phyloP scores from a whole-genome alignment of 2,888 invertebrate genomes.

The Lordiphosa andalusiaca region DNA sequence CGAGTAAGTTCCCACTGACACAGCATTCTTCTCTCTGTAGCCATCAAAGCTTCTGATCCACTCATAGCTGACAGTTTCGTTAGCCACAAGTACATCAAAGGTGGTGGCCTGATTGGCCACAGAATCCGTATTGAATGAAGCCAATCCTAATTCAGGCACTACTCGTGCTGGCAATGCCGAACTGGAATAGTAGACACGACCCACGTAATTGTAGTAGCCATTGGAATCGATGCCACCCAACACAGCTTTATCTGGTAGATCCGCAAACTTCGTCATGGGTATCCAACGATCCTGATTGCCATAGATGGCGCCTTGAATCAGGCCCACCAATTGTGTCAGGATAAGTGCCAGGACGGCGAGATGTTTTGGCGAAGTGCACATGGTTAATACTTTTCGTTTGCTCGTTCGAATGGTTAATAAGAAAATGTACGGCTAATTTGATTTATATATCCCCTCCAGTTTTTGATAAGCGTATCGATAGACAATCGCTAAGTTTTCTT shows the following conservation, averaged over 20 bases:
- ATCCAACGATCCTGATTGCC: conserved; percentile 40
- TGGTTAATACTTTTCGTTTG: conserved; percentile 19
- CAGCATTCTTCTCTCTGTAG: conserved; percentile 28
- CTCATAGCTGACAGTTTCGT: conserved; percentile 29
- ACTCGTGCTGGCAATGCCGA: conserved; percentile 43
- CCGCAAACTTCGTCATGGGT: neutral
- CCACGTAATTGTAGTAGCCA: conserved; percentile 51
- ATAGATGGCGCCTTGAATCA: conserved; percentile 35
- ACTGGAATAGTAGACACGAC: conserved; percentile 20
- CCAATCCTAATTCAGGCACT: conserved; percentile 33
- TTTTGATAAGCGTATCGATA: neutral
- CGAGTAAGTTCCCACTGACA: conserved; percentile 39
- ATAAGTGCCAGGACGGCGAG: conserved; percentile 21
- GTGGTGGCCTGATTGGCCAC: neutral
- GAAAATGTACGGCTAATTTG: neutral
- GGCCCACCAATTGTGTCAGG: conserved; percentile 31
- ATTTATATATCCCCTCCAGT: conserved; percentile 9
- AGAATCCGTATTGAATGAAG: conserved; percentile 31
- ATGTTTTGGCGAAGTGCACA: conserved; percentile 27
- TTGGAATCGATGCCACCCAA: conserved; percentile 40
- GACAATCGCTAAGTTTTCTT: conserved; percentile 3
- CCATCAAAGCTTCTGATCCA: conserved; percentile 47
- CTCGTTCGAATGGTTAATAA: neutral
- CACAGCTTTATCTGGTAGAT: conserved; percentile 37
- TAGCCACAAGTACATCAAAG: conserved; percentile 24